A percentile compares a stretch with the other conserved stretches of the same genome.
These are phyloP conservation scores for Hydrolagus colliei DNA, from an alignment of 2,797 vertebrate species.

Conservation along the genomic window DNA sequence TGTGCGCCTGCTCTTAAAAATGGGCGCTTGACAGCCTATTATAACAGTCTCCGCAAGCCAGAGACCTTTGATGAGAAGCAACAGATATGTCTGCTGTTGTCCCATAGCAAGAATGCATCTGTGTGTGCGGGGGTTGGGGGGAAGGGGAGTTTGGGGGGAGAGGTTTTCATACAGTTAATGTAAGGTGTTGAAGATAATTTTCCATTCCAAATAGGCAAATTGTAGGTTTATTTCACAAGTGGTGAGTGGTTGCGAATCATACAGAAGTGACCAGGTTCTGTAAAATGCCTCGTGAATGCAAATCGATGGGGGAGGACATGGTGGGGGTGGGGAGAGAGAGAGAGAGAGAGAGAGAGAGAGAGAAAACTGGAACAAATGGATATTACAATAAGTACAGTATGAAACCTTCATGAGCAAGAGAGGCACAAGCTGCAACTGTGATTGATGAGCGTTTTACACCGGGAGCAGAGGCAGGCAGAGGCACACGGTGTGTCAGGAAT, in stretches of 20 bases:
- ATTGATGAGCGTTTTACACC: neutral
- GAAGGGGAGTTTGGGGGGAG: too few relatives aligned
- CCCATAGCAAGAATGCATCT: neutral
- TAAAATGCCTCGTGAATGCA: neutral
- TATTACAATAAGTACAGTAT: neutral
- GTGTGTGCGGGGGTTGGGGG: too few relatives aligned
- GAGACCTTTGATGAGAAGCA: neutral
- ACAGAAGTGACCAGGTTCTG: neutral
- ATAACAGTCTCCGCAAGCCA: neutral
- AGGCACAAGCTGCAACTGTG: neutral
- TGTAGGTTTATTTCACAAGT: neutral
- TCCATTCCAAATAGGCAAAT: neutral
- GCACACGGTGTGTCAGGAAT: neutral
- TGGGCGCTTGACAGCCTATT: neutral
- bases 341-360: neutral
- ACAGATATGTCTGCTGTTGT: too few relatives aligned
- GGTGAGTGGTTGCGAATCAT: neutral
- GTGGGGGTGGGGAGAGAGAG: too few relatives aligned
- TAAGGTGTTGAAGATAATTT: neutral
- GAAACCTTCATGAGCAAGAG: neutral
- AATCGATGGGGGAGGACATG: neutral
- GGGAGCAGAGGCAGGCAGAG: neutral
- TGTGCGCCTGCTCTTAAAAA: too few relatives aligned
- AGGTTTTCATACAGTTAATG: neutral
- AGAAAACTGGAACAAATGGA: neutral